phyloP scores from a whole-genome alignment of 1,140 invertebrate genomes.

The Zaprionus ghesquierei region DNA sequence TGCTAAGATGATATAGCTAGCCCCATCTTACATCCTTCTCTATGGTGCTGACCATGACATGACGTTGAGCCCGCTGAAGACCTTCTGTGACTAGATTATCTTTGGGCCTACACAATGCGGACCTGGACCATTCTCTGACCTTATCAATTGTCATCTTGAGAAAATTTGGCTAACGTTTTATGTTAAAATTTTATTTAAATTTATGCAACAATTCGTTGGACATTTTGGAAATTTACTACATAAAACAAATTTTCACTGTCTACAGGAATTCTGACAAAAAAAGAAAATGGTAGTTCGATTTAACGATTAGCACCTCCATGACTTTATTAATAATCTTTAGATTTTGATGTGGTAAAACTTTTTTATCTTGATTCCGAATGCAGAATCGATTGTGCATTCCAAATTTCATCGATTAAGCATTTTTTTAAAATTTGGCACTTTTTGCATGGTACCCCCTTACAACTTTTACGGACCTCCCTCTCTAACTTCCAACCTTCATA shows the following conservation, averaged over 20 bases:
- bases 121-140: neutral
- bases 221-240: neutral
- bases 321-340: too few relatives aligned
- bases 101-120: neutral
- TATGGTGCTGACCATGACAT: neutral
- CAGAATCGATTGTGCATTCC: too few relatives aligned
- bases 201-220: neutral
- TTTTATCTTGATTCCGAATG: too few relatives aligned
- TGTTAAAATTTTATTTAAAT: neutral
- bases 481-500: too few relatives aligned
- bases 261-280: neutral
- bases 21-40: neutral
- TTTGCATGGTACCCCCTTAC: too few relatives aligned
- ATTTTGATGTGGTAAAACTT: too few relatives aligned
- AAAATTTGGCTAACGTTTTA: neutral
- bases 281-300: neutral
- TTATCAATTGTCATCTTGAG: neutral
- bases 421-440: too few relatives aligned
- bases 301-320: too few relatives aligned
- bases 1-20: too few relatives aligned
- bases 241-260: neutral
- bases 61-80: neutral
- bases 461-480: too few relatives aligned
- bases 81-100: neutral
- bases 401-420: too few relatives aligned